Base-by-base conservation (phyloP, 1,140 invertebrate species). In the Diabrotica undecimpunctata region DNA sequence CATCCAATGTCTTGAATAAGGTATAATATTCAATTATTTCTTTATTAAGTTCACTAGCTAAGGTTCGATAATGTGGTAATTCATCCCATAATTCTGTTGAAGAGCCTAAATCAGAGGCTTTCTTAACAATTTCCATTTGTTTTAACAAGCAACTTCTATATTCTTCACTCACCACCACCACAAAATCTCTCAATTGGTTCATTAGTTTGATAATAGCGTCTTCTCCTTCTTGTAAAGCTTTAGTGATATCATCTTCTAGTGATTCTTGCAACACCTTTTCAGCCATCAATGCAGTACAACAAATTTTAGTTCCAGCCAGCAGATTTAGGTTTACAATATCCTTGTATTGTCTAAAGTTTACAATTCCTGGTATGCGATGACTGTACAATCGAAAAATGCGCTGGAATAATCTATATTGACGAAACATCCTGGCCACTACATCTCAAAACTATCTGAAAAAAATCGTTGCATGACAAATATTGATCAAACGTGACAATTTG, bases 101-200 rank as follows among this genome's bases (percentile, higher is more conserved):
- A 10, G 74, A 62, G 7, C 69, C 72, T 25, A 66, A 39, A 50
- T 65, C 61, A 38, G 65, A 69, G 46, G 70, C 66, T 39, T 53
- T 64, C 59, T 69, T 39, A 9, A 69, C 75, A 12, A 78, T 64
- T 50, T 75, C 69, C 35, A 78, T 78, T 72, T 78, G 77, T 60
- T 73, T 74, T 36, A 56, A 54, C 9, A 77, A 39, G 65, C 70
- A 75, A 41, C 63, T 61, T 54, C 73, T 64, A 64, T 78, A 78
- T 58, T 76, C 70, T 54, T 72, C 64, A 46, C 74, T 73, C 25
- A 69, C 70, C 37, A 69, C 70, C 9, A 66, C 56, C 14, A 78
- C 65, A 13, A 71, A 68, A 5, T 70, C 62, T 60, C 70, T 61
- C 11, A 78, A 60, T 1, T 70, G 62, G 11, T 71, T 39, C 68